phyloP scores from a whole-genome alignment of 2,888 invertebrate species.

The Dryadula phaetusa region DNA sequence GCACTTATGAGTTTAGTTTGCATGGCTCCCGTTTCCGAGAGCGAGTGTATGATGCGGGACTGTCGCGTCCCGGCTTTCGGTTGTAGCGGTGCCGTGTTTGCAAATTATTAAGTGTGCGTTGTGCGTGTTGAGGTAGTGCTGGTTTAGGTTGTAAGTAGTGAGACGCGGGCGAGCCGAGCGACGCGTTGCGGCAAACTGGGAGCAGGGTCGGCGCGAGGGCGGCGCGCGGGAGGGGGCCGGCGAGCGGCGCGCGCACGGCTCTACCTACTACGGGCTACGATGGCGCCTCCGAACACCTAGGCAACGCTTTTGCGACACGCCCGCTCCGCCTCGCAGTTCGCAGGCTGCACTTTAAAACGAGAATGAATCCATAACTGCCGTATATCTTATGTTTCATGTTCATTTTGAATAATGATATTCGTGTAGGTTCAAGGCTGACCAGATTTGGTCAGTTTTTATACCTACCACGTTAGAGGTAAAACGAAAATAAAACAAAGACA shows the following conservation, averaged over 20 bases:
- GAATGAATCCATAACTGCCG: slow-evolving; percentile 67
- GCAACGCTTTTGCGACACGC: slow-evolving; percentile 75
- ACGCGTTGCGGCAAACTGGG: slow-evolving; percentile 83
- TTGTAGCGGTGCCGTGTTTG: slow-evolving; percentile 71
- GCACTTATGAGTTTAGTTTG: slow-evolving; percentile 85
- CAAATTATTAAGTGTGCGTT: slow-evolving; percentile 59
- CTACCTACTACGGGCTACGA: slow-evolving; percentile 78
- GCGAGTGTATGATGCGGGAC: slow-evolving; percentile 64
- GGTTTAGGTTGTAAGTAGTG: slow-evolving; percentile 54
- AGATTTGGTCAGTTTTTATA: slow-evolving; percentile 58
- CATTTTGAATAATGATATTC: slow-evolving; percentile 52
- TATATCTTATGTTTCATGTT: slow-evolving; percentile 61
- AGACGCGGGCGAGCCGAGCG: slow-evolving; percentile 76
- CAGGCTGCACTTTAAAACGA: slow-evolving; percentile 62
- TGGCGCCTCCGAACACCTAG: slow-evolving; percentile 74
- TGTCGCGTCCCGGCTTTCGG: slow-evolving; percentile 64
- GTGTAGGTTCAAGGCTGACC: slow-evolving; percentile 74
- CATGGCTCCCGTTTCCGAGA: slow-evolving; percentile 74
- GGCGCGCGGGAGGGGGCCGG: slow-evolving; percentile 65
- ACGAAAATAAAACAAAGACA: slow-evolving; percentile 49
- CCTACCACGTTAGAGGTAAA: slow-evolving; percentile 46
- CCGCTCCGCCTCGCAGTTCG: slow-evolving; percentile 62
- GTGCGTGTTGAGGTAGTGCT: slow-evolving; percentile 67
- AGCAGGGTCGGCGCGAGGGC: slow-evolving; percentile 68
- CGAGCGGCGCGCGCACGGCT: slow-evolving; percentile 80